phyloP scores from a whole-genome alignment of 2,113 vertebrate species.

The Tamias sibiricus region DNA sequence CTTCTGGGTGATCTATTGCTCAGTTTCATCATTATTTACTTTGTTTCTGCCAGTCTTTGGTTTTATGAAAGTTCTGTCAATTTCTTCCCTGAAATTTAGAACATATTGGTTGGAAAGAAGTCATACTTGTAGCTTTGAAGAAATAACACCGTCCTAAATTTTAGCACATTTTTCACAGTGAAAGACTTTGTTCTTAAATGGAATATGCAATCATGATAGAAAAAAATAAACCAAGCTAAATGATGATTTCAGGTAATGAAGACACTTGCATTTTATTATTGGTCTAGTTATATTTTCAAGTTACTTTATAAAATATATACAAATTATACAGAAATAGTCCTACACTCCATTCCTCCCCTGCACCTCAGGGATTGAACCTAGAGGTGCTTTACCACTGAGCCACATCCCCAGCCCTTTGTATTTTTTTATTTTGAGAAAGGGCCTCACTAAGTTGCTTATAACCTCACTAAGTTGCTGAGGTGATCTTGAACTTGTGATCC shows the following conservation, averaged over 20 bases:
- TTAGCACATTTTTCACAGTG: conserved; percentile 72
- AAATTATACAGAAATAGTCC: conserved; percentile 12
- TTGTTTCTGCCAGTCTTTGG: conserved; percentile 61
- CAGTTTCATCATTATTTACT: conserved; percentile 67
- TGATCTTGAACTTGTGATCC: too few relatives aligned
- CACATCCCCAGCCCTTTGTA: too few relatives aligned
- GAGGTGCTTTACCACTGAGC: too few relatives aligned
- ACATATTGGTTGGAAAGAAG: conserved; percentile 63
- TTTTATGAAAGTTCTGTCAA: conserved; percentile 69
- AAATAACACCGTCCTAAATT: conserved; percentile 57
- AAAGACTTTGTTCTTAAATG: conserved; percentile 67
- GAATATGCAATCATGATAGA: conserved; percentile 59
- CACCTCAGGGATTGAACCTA: too few relatives aligned
- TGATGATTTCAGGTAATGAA: conserved; percentile 51
- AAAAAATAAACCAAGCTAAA: conserved; percentile 40
- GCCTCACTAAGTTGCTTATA: too few relatives aligned
- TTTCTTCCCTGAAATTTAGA: conserved; percentile 74
- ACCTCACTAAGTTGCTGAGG: too few relatives aligned
- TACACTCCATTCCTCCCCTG: neutral
- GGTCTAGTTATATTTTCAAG: conserved; percentile 1
- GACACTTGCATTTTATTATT: neutral
- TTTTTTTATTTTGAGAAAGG: too few relatives aligned
- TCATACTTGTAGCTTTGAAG: conserved; percentile 70
- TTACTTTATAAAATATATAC: too few relatives aligned
- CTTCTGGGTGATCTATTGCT: conserved; percentile 49